phyloP scores from a whole-genome alignment of 2,797 vertebrate genomes.

The Lagodon rhomboides region DNA sequence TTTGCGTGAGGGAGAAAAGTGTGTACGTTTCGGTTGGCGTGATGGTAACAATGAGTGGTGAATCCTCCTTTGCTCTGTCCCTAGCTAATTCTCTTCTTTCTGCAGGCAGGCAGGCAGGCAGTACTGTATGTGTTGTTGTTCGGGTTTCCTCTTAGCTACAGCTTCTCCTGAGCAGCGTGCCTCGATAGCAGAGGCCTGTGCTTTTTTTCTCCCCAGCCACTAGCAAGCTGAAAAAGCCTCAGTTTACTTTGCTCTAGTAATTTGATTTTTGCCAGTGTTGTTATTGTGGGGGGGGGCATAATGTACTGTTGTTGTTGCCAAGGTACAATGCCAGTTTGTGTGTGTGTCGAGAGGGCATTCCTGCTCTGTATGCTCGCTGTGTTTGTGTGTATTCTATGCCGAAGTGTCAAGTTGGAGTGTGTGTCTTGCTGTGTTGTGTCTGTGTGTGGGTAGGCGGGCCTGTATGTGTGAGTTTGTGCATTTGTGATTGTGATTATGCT shows the following conservation, averaged over 20 bases:
- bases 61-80: constrained; percentile 31
- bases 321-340: constrained; percentile 35
- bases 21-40: constrained; percentile 19
- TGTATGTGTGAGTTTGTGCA: constrained; percentile 1
- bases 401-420: constrained; percentile 34
- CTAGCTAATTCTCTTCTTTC: constrained; percentile 31
- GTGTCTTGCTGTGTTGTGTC: constrained; percentile 45
- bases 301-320: constrained; percentile 34
- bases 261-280: constrained; percentile 41
- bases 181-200: constrained; percentile 11
- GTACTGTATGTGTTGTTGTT: constrained; percentile 29
- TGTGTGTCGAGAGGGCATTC: constrained; percentile 19
- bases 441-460: constrained; percentile 20
- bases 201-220: constrained; percentile 4
- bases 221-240: constrained; percentile 34
- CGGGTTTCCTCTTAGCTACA: constrained; percentile 29
- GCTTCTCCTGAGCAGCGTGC: constrained; percentile 23
- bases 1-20: constrained; percentile 3
- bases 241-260: constrained; percentile 47
- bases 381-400: constrained; percentile 44
- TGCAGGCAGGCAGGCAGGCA: constrained; percentile 25
- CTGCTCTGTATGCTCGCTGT: constrained; percentile 26
- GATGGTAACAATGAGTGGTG: constrained; percentile 32
- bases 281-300: background rate
- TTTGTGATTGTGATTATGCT: constrained; percentile 60